A percentile compares a stretch with the other conserved stretches of the same genome.
Conservation (phyloP, 2,888 invertebrate species). For the Amphipoea lucens region DNA sequence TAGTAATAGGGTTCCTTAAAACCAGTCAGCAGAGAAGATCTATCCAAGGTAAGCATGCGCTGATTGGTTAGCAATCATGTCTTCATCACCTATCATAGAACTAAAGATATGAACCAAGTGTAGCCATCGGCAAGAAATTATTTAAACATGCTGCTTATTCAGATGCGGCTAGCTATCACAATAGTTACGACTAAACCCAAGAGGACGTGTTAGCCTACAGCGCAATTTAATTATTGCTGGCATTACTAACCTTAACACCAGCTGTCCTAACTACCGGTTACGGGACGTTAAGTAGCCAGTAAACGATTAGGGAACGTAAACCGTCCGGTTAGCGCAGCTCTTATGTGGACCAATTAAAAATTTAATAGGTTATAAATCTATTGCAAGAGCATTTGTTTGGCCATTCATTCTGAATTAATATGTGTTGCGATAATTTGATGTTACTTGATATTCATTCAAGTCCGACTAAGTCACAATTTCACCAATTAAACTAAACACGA, state of each 20-base stretch:
- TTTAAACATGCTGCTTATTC: not conserved
- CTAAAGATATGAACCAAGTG: not conserved
- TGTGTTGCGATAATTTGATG: constrained; percentile 25
- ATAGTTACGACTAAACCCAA: constrained; percentile 11
- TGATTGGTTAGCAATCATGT: not conserved
- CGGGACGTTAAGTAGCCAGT: constrained; percentile 27
- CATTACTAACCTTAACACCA: constrained; percentile 8
- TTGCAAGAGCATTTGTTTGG: constrained; percentile 35
- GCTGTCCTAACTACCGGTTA: constrained; percentile 27
- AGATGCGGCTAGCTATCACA: constrained; percentile 30
- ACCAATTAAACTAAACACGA: not conserved
- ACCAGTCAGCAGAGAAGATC: not conserved
- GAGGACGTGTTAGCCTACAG: constrained; percentile 27
- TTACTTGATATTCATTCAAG: constrained; percentile 1
- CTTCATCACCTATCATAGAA: constrained; percentile 7
- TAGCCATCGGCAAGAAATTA: constrained; percentile 15
- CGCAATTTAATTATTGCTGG: constrained; percentile 19
- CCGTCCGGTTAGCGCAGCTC: constrained; percentile 21
- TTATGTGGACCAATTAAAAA: constrained; percentile 44
- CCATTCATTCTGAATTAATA: constrained; percentile 22
- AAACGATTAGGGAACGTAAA: constrained; percentile 50
- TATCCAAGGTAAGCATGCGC: not conserved
- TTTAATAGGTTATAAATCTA: constrained; percentile 52
- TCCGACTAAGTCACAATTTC: not conserved
- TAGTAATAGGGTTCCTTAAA: not conserved